A percentile compares a stretch with the other conserved stretches of the same genome.
phyloP scores from a whole-genome alignment of 2,113 vertebrate species.

The Macrotis lagotis region DNA sequence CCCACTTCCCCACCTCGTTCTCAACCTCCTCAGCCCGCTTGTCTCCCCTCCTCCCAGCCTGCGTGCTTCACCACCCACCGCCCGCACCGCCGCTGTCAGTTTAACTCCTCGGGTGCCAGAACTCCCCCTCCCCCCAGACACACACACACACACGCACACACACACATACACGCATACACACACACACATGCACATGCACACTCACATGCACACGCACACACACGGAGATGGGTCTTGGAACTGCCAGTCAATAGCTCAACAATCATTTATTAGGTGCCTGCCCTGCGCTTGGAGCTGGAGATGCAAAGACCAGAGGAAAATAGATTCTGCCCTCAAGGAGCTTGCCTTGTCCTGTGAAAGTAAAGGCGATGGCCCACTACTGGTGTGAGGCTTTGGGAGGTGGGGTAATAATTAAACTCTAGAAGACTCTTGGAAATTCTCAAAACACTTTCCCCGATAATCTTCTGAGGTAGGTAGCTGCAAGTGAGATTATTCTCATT shows the following conservation, averaged over 20 bases:
- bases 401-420: background rate
- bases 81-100: conserved; percentile 60
- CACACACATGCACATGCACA: background rate
- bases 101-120: conserved; percentile 74
- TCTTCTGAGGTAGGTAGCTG: background rate
- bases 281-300: background rate
- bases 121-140: conserved; percentile 13
- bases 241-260: background rate
- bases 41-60: conserved; percentile 68
- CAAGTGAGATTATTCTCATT: background rate
- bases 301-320: background rate
- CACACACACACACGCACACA: too few species aligned
- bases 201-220: background rate
- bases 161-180: too few species aligned
- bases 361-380: background rate
- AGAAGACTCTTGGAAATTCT: background rate
- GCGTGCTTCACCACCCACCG: conserved; percentile 61
- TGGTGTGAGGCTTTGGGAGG: background rate
- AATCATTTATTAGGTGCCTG: background rate
- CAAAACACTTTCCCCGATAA: background rate
- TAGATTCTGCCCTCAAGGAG: background rate
- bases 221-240: background rate
- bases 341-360: background rate
- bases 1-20: conserved; percentile 49
- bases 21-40: conserved; percentile 67